Evolutionary conservation across 1,140 invertebrate genomes (phyloP).

Genomic region (Dendrolimus kikuchii): DNA sequence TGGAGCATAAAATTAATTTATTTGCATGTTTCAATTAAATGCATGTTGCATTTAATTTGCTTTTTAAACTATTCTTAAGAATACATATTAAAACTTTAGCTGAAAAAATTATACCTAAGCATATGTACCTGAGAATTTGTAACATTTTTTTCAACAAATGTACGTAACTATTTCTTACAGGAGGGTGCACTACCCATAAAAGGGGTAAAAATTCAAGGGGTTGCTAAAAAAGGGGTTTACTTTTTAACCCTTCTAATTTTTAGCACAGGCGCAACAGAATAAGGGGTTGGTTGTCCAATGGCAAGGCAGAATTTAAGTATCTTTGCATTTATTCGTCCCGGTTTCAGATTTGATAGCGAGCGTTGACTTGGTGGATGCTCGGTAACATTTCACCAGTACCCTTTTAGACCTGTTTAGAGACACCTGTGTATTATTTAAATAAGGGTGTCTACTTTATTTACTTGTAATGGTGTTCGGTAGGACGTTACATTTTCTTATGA

Average conservation of each 20-base stretch:
- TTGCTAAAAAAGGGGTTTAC: conserved; percentile 51
- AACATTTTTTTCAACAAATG: no score
- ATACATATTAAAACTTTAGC: no score
- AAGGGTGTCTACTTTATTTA: conserved; percentile 3
- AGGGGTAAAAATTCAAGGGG: conserved; percentile 44
- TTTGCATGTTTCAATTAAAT: no score
- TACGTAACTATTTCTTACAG: no score
- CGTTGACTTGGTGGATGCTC: conserved; percentile 22
- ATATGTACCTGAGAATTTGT: background rate
- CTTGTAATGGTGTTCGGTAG: background rate
- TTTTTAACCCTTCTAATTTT: conserved; percentile 65
- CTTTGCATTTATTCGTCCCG: conserved; percentile 51
- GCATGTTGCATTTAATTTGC: no score
- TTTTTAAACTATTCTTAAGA: no score
- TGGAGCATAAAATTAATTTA: no score
- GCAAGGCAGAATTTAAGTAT: conserved; percentile 37
- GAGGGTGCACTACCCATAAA: conserved; percentile 7
- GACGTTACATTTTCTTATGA: no score
- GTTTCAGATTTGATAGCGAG: conserved; percentile 14
- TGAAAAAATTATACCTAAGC: background rate
- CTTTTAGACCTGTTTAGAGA: conserved; percentile 18
- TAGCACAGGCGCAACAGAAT: conserved; percentile 66
- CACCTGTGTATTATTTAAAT: conserved; percentile 34
- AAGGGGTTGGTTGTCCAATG: conserved; percentile 52
- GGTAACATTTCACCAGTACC: conserved; percentile 29